A percentile compares a stretch with the other conserved stretches of the same genome.
phyloP scores from a whole-genome alignment of 2,888 invertebrate genomes.

The Lamproptera curius region DNA sequence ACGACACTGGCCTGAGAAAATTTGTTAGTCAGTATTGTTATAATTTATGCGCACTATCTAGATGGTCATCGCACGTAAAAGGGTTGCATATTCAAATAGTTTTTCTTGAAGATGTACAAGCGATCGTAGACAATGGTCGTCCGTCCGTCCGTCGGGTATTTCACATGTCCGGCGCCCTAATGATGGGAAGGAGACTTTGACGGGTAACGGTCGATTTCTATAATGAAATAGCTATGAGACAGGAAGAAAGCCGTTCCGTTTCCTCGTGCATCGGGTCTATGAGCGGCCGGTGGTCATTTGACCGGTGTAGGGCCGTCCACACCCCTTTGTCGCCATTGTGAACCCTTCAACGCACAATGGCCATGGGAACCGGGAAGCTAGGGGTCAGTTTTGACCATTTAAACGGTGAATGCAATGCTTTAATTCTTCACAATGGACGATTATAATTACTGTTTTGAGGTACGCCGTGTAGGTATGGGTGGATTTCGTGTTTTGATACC shows the following conservation, averaged over 20 bases:
- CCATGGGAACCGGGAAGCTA: constrained; percentile 72
- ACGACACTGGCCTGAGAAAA: not conserved
- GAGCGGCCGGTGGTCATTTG: constrained; percentile 68
- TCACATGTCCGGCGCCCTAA: constrained; percentile 61
- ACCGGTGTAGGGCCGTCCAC: constrained; percentile 74
- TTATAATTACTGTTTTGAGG: constrained; percentile 15
- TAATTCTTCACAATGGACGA: constrained; percentile 23
- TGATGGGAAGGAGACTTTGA: constrained; percentile 62
- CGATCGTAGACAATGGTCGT: not conserved
- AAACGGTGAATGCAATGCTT: constrained; percentile 49
- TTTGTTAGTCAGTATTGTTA: too few species aligned
- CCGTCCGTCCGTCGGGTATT: too few species aligned
- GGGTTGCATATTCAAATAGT: constrained; percentile 2
- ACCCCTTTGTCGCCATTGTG: constrained; percentile 70
- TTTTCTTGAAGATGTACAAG: not conserved
- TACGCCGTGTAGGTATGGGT: constrained; percentile 3
- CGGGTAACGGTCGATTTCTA: constrained; percentile 72
- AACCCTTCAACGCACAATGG: constrained; percentile 63
- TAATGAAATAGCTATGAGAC: constrained; percentile 61
- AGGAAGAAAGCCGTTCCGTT: constrained; percentile 64
- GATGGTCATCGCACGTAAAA: constrained; percentile 21
- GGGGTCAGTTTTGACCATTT: constrained; percentile 52
- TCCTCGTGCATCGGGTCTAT: constrained; percentile 64
- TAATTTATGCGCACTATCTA: not conserved
- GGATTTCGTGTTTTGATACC: constrained; percentile 20